phyloP scores from a whole-genome alignment of 2,888 invertebrate species.

The Ophonus ardosiacus region DNA sequence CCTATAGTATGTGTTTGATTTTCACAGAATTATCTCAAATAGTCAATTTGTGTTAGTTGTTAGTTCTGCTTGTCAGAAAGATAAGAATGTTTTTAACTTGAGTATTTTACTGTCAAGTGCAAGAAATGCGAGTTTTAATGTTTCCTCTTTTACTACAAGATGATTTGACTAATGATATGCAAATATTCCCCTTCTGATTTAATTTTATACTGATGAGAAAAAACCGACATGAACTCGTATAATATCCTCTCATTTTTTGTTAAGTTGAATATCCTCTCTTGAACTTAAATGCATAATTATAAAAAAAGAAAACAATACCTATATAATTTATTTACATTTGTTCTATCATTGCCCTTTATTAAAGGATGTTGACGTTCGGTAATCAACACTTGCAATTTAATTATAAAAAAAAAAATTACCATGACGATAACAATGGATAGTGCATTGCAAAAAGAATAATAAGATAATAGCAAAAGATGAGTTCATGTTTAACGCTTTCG shows the following conservation, averaged over 20 bases:
- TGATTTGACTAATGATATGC: conserved; percentile 10
- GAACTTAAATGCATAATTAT: neutral
- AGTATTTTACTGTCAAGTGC: conserved; percentile 10
- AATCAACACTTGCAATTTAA: conserved; percentile 25
- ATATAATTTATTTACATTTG: neutral
- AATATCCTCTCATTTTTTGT: neutral
- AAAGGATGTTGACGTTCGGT: neutral
- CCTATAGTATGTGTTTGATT: conserved; percentile 1
- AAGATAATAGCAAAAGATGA: conserved; percentile 5
- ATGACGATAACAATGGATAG: conserved; percentile 6
- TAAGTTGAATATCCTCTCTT: neutral
- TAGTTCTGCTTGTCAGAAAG: neutral
- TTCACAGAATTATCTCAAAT: conserved; percentile 22
- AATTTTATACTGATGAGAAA: neutral
- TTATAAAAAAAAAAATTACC: neutral
- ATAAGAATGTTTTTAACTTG: conserved; percentile 8
- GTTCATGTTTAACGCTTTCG: conserved; percentile 28
- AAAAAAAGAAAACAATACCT: neutral
- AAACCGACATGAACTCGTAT: neutral
- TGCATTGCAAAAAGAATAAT: conserved; percentile 4
- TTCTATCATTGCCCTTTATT: too few relatives aligned
- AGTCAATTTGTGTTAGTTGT: conserved; percentile 4
- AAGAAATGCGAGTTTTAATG: neutral
- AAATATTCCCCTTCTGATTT: neutral
- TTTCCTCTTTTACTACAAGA: neutral